Conservation (phyloP, 2,888 invertebrate genomes). For the Hypsopygia costalis region DNA sequence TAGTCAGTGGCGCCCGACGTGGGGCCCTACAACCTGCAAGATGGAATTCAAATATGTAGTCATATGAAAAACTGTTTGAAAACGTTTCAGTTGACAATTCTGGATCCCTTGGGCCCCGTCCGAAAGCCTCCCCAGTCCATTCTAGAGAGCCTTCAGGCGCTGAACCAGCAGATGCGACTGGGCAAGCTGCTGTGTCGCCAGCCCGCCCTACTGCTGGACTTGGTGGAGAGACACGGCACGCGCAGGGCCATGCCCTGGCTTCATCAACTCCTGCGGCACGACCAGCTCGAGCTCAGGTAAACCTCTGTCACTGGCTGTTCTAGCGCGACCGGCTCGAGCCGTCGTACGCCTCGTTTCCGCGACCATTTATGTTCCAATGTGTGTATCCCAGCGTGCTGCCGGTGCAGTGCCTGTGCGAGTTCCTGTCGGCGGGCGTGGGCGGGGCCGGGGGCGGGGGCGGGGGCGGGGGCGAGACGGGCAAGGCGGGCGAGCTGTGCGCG, state of each 20-base stretch:
- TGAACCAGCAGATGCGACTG: conserved; percentile 89
- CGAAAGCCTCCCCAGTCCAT: conserved; percentile 89
- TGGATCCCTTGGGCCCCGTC: conserved; percentile 92
- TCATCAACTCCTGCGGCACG: conserved; percentile 94
- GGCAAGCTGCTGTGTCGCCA: conserved; percentile 95
- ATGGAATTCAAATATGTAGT: no score
- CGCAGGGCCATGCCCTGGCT: conserved; percentile 98
- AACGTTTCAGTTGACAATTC: conserved; percentile 85
- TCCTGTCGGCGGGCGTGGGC: conserved; percentile 85
- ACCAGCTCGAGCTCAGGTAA: conserved; percentile 89
- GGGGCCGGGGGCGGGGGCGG: conserved; percentile 38
- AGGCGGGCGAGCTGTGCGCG: conserved; percentile 84
- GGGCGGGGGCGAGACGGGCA: conserved; percentile 53
- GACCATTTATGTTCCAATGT: no score
- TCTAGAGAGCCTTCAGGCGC: conserved; percentile 88
- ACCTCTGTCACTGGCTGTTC: no score
- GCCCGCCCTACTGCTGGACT: conserved; percentile 95
- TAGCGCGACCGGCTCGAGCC: no score
- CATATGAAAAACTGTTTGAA: no score
- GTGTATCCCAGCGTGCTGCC: conserved; percentile 86
- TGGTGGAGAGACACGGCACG: conserved; percentile 94
- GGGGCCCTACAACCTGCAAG: no score
- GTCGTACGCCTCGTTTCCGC: no score
- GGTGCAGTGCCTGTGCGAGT: conserved; percentile 98
- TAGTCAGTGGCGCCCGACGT: no score